Evolutionary conservation across 2,113 vertebrate species (phyloP), one percentile per base, ranked within the genome.

Genomic region (Brachionichthys hirsutus): DNA sequence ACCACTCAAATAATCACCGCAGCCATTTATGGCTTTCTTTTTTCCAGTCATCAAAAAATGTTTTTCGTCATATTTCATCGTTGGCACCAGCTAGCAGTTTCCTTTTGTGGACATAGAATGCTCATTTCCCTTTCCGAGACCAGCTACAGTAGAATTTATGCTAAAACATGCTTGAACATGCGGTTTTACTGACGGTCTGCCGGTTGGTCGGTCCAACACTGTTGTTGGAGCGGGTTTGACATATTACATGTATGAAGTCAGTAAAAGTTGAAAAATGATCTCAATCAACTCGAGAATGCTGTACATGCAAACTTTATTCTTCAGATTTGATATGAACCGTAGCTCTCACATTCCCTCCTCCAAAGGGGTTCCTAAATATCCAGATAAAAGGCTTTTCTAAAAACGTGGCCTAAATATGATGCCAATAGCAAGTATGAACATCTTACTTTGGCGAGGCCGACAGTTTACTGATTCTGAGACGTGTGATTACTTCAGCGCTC

Each of bases 11-110:
- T 65, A 58, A 67, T 76, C 54, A 56, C 19, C 20, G 49, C 4
- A 15, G 40, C 19, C 9, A 56, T 52, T 58, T 73, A 12, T 16
- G 40, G 43, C 60, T 61, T 77, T 77, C 72, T 17, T 46, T 65
- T n/a, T 18, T 45, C 7, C 7, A 58, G 14, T 12, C 18, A 50
- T 35, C 44, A 52, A 22, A 60, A n/a, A 54, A 40, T 48, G 56
- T 53, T 63, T 80, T 80, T 74, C 20, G 67, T 78, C 62, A 17
- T 48, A 30, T 5, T 41, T 45, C 24, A n/a, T 13, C 16, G 36
- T 7, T n/a, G 7, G 16, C 4, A 13, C 16, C 8, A 36, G 24
- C 8, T 4, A 30, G 3, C 24, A 30, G 4, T 56, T 65, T 62
- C 35, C 9, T 22, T 62, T 19, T 19, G 12, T 15, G 14, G 7